Evolutionary conservation across 2,888 invertebrate genomes (phyloP), one percentile per base, ranked within the genome.

Genomic region (Drosophila algonquin): DNA sequence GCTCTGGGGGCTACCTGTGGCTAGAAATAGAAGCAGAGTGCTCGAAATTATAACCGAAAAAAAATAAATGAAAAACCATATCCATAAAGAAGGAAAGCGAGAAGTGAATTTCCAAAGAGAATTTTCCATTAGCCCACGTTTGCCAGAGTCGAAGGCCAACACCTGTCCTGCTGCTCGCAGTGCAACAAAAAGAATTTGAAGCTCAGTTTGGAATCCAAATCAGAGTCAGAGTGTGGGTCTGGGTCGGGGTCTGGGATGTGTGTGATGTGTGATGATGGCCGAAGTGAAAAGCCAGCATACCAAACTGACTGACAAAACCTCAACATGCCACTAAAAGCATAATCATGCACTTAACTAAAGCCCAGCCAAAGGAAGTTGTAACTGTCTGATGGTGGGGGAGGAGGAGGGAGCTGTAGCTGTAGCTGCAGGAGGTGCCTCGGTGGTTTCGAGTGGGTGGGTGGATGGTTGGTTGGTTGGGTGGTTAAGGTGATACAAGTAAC

Each of bases 261-360:
- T 9, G 45, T 16, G n/a, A 45, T 45, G 30, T 30, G 30, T 30
- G 35, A 9, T 50, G 44, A 45, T 7, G 45, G 16, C 52, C 35
- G 21, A 30, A 52, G 51, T 16, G 46, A 59, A 69, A 69, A 73
- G 76, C 62, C 63, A 72, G 60, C 56, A 71, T 71, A 72, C 55
- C 65, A 56, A 76, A 83, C 83, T 77, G 81, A 84, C 84, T 80
- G 82, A 85, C 87, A 83, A 84, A 85, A 85, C 84, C 85, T 84
- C 84, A 81, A 84, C 85, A 84, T 87, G 84, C 81, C 85, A 85
- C 85, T 85, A 85, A 85, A 85, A 87, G 87, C 87, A 85, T 85
- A 85, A 85, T 85, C 85, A 85, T 85, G 85, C 85, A 85, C 85
- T 85, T 85, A 84, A 87, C 80, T 81, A 84, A 87, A 84, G 81